Evolutionary conservation across 2,888 invertebrate genomes (phyloP).

Genomic region (Apodemia mormo): DNA sequence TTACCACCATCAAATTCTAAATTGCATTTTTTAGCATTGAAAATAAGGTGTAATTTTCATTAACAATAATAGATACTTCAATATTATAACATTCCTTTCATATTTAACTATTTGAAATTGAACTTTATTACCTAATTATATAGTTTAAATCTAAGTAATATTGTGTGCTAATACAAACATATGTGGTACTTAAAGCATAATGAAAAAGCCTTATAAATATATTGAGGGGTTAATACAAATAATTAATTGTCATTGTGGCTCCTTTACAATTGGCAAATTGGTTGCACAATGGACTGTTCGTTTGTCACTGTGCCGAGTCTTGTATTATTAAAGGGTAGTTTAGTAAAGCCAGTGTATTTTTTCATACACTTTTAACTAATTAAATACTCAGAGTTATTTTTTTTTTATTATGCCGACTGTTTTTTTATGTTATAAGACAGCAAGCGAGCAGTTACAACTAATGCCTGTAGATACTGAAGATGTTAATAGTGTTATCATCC

Average conservation of each 20-base stretch:
- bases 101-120: background rate
- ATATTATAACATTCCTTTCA: background rate
- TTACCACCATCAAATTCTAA: background rate
- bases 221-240: slow-evolving; percentile 48
- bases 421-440: too few relatives aligned
- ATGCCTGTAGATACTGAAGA: too few relatives aligned
- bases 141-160: slow-evolving; percentile 22
- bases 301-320: slow-evolving; percentile 15
- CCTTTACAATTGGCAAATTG: slow-evolving; percentile 44
- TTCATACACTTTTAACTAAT: background rate
- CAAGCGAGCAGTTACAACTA: too few relatives aligned
- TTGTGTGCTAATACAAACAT: slow-evolving; percentile 47
- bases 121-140: background rate
- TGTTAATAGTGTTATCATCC: too few relatives aligned
- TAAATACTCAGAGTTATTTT: too few relatives aligned
- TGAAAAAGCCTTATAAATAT: slow-evolving; percentile 49
- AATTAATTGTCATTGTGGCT: slow-evolving; percentile 60
- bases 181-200: slow-evolving; percentile 57
- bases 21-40: background rate
- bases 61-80: background rate
- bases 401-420: too few relatives aligned
- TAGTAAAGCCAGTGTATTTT: slow-evolving; percentile 1
- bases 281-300: slow-evolving; percentile 37
- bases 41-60: slow-evolving; percentile 23
- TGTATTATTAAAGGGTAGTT: slow-evolving; percentile 9